Evolutionary conservation across 1,140 invertebrate genomes (phyloP), one percentile per base, ranked within the genome.

Genomic region (Tribolium castaneum): DNA sequence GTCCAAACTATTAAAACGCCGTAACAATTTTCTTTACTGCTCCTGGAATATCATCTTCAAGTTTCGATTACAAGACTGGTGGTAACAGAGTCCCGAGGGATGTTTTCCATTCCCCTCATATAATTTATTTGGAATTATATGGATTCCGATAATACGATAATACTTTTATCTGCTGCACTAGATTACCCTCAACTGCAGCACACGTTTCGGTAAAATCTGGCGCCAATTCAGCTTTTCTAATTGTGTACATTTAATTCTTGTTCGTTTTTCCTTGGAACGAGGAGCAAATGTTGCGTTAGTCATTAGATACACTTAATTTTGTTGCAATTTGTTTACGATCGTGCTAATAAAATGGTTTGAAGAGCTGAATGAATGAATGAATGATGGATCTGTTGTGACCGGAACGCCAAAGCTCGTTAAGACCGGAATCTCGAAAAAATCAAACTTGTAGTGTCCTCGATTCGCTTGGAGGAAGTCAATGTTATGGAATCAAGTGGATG

Each of bases 231-330:
- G 25, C 25, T 6, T 30, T 19, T 30, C 25, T 30, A 30, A 30
- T 30, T 30, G 25, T 30, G 49, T n/a, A 50, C 49, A 14, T 50
- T 50, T 50, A 50, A 12, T 50, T 52, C 51, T 25, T 59, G 54
- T n/a, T 59, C 54, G 16, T 25, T n/a, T 66, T 66, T 39, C 13
- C 59, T 66, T 66, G 59, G 30, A 10, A n/a, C 59, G 30, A n/a
- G 9, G 3, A 16, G 13, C 7, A 13, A 22, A 22, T 59, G 54
- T 25, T n/a, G 54, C 54, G 54, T 59, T 22, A 59, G 16, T 59
- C 54, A 59, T 59, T 59, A 59, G 19, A n/a, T 59, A 59, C 16
- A 22, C 54, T 59, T 59, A 25, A 59, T 59, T 59, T 59, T 59
- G 25, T 59, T 59, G 14, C 54, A 25, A 59, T 59, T 59, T 59